phyloP scores from a whole-genome alignment of 1,140 invertebrate species.

The Penaeus japonicus region DNA sequence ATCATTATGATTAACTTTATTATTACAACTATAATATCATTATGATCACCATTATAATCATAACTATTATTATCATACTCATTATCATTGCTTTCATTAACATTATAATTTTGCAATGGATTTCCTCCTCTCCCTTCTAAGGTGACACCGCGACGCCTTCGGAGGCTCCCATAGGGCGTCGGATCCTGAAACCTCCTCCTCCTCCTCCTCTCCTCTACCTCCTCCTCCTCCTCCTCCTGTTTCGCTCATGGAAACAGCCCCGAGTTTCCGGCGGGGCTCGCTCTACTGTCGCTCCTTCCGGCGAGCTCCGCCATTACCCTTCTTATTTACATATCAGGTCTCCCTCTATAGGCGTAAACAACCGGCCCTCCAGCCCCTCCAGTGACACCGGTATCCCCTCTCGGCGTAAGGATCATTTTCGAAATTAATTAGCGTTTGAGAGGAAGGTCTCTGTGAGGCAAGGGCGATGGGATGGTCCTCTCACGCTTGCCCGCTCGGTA shows the following conservation, averaged over 20 bases:
- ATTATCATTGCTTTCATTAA: no score
- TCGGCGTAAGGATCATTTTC: slow-evolving; percentile 33
- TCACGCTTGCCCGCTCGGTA: slow-evolving; percentile 27
- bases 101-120: no score
- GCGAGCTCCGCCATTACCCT: slow-evolving; percentile 21
- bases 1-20: no score
- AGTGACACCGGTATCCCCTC: neutral
- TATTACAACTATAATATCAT: no score
- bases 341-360: slow-evolving; percentile 13
- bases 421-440: neutral
- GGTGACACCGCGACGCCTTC: no score
- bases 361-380: neutral
- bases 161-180: no score
- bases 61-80: no score
- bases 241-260: neutral
- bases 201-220: neutral
- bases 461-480: neutral
- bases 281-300: neutral
- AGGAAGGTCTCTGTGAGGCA: neutral
- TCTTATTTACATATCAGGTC: slow-evolving; percentile 45
- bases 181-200: neutral
- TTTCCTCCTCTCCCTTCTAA: neutral
- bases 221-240: slow-evolving; percentile 3
- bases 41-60: no score
- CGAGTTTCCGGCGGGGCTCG: slow-evolving; percentile 10